phyloP scores from a whole-genome alignment of 2,113 vertebrate genomes.

The Protomyctophum bolini region DNA sequence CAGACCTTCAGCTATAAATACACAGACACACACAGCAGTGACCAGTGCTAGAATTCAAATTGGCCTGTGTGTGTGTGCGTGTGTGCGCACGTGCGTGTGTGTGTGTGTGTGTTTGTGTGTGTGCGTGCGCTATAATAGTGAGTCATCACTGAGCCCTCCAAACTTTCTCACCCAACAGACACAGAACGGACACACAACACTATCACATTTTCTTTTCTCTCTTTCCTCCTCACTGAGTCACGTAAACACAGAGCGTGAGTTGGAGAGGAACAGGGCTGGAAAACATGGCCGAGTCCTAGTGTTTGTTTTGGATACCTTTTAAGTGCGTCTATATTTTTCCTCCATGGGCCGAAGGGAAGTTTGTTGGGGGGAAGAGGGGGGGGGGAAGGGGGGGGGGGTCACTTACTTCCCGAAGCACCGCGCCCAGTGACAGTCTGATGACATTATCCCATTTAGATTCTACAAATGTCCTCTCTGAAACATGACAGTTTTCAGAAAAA shows the following conservation, averaged over 20 bases:
- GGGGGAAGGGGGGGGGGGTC: too few relatives aligned
- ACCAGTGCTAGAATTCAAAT: not conserved
- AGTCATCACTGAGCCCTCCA: not conserved
- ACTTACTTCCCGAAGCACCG: not conserved
- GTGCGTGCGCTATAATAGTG: not conserved
- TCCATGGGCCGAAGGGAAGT: not conserved
- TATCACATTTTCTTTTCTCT: not conserved
- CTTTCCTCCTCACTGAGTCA: not conserved
- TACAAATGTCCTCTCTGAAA: too few relatives aligned
- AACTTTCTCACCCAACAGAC: not conserved
- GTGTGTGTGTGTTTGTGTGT: not conserved
- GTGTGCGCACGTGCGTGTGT: not conserved
- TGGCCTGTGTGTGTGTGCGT: not conserved
- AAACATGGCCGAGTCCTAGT: not conserved
- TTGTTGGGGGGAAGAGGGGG: too few relatives aligned
- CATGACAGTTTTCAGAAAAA: too few relatives aligned
- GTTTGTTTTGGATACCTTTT: constrained; percentile 1
- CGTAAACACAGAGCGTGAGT: too few relatives aligned
- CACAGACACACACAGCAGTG: too few relatives aligned
- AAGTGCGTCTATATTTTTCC: not conserved
- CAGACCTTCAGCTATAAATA: too few relatives aligned
- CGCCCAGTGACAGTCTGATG: not conserved
- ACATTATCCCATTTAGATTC: too few relatives aligned
- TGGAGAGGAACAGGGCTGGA: too few relatives aligned
- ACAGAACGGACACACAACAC: not conserved